These are phyloP conservation scores for Lipotes vexillifer DNA, from an alignment of 2,113 vertebrate species.

Conservation along the genomic window DNA sequence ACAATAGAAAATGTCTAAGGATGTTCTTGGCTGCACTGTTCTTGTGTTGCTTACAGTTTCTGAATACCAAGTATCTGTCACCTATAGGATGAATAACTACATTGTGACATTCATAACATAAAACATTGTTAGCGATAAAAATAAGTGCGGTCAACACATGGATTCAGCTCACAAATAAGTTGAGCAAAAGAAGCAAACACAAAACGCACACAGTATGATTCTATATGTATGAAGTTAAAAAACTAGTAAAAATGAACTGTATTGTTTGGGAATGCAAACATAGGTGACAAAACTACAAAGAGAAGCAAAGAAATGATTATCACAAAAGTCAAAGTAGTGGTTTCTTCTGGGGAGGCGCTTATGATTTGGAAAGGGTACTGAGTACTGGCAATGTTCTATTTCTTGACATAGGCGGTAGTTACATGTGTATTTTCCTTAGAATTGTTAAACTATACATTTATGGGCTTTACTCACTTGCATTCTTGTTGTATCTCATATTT, in stretches of 20 bases:
- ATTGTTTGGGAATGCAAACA: background rate
- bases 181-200: slow-evolving; percentile 4
- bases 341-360: background rate
- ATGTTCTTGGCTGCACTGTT: background rate
- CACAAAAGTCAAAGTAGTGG: background rate
- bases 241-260: background rate
- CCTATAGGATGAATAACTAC: background rate
- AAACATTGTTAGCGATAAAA: background rate
- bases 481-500: background rate
- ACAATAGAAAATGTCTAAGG: background rate
- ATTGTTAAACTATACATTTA: background rate
- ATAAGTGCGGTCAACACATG: background rate
- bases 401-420: background rate
- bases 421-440: background rate
- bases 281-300: background rate
- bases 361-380: background rate
- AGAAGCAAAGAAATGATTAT: background rate
- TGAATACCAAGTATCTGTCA: background rate
- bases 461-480: background rate
- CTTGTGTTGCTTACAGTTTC: background rate
- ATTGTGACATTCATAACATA: background rate
- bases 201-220: background rate
- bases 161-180: background rate
- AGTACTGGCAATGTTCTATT: background rate
- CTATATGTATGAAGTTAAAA: background rate